Evolutionary conservation across 2,113 vertebrate species (phyloP), one percentile per base, ranked within the genome.

Genomic region (Trogon surrucura): DNA sequence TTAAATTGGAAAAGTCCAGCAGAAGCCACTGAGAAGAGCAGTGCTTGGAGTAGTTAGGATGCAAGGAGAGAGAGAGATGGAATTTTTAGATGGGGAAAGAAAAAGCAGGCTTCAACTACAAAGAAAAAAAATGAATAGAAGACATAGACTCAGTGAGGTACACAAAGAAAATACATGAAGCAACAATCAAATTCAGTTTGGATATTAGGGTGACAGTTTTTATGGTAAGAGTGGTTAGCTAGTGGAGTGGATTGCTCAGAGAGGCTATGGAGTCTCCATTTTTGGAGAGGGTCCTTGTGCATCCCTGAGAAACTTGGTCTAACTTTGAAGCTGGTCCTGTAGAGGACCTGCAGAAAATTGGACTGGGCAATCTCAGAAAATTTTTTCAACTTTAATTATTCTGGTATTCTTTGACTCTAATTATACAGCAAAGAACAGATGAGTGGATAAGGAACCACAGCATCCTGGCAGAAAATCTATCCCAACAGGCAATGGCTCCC

Each of bases 401-500:
- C 8, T 0, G 0, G 69, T 6, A 41, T 60, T 47, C 48, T 69
- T 67, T 50, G 21, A 29, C 5, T 66, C 57, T 20, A 54, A 48
- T 8, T 62, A 30, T 9, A 57, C 2, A 32, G 1, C 1, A 6
- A 75, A 60, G 26, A 85, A 29, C 2, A 25, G 4, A 77, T 32
- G 2, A 57, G 7, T 57, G 10, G 7, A 8, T 6, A 53, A 5
- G 50, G 23, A 92, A 72, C 5, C 3, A 13, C 1, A 66, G 2
- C 3, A 29, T 47, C 19, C 15, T 51, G 23, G 7, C 9, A 78
- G 25, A 82, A 85, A 58, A 30, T 8, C 19, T 44, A 16, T 44
- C 19, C 16, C 19, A 29, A 17, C 11, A 69, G 15, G 11, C 72
- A 7, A 25, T 44, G 45, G 11, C 0, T 58, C 27, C 0, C 2